Conservation (phyloP, 2,888 invertebrate species). For the Ferdinandea cuprea region DNA sequence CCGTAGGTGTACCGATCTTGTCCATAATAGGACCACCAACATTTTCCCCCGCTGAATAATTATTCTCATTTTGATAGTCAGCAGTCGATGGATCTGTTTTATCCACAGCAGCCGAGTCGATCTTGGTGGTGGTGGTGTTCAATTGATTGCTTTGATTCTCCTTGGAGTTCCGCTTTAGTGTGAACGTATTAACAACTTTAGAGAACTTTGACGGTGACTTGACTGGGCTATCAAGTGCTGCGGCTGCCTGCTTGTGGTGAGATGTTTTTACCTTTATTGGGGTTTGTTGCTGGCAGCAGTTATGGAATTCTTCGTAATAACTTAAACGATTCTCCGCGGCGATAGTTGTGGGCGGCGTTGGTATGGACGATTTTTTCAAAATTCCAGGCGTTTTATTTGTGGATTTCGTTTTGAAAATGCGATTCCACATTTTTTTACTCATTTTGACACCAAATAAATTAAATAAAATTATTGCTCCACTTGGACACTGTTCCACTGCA, state of each 20-base stretch:
- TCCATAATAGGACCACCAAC: constrained; percentile 56
- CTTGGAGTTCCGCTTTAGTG: constrained; percentile 78
- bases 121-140: constrained; percentile 59
- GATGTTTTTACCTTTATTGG: constrained; percentile 60
- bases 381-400: constrained; percentile 79
- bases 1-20: constrained; percentile 63
- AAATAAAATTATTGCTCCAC: not conserved
- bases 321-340: constrained; percentile 61
- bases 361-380: constrained; percentile 75
- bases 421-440: constrained; percentile 83
- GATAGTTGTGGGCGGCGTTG: constrained; percentile 23
- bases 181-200: constrained; percentile 80
- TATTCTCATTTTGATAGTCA: constrained; percentile 55
- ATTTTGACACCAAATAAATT: constrained; percentile 75
- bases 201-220: constrained; percentile 76
- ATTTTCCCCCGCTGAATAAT: constrained; percentile 50
- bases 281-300: constrained; percentile 60
- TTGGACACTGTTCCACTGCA: constrained; percentile 39
- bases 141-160: constrained; percentile 64
- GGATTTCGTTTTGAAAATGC: constrained; percentile 82
- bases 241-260: constrained; percentile 18
- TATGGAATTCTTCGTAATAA: constrained; percentile 68
- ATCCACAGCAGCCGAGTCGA: constrained; percentile 42
- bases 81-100: constrained; percentile 46
- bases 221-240: constrained; percentile 39